These are phyloP conservation scores for Aphelenchoides avenae DNA, from an alignment of 1,140 invertebrate species.

Conservation along the genomic window DNA sequence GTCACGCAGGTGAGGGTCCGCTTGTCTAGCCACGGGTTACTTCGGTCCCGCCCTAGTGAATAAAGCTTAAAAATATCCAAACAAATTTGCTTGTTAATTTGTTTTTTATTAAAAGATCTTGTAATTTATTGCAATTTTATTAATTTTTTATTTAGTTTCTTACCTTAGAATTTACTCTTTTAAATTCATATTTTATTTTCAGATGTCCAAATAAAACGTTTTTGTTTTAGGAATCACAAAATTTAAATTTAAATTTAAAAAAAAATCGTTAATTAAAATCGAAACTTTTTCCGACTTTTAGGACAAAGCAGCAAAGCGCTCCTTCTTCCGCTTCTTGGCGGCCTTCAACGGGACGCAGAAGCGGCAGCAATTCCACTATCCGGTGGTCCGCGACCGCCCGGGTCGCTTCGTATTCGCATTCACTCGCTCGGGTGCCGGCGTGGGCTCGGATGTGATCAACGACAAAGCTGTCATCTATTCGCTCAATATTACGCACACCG, in stretches of 20 bases:
- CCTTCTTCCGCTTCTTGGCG: too few species aligned
- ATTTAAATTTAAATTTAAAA: slow-evolving; percentile 12
- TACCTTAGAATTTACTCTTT: too few species aligned
- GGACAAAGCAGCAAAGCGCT: too few species aligned
- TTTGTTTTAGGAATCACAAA: too few species aligned
- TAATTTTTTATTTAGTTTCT: slow-evolving; percentile 6
- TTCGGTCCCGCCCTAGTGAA: too few species aligned
- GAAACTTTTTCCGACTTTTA: slow-evolving; percentile 36
- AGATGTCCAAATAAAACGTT: too few species aligned
- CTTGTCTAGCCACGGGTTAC: too few species aligned
- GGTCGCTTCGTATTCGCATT: slow-evolving; percentile 67
- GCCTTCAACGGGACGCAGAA: slow-evolving; percentile 61
- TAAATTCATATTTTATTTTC: slow-evolving; percentile 6
- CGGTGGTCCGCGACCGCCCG: slow-evolving; percentile 62
- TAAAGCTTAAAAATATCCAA: too few species aligned
- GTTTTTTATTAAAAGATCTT: too few species aligned
- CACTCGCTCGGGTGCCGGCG: slow-evolving; percentile 59
- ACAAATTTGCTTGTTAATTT: too few species aligned
- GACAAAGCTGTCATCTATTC: slow-evolving; percentile 63
- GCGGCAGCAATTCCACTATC: slow-evolving; percentile 59
- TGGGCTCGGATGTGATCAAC: slow-evolving; percentile 33
- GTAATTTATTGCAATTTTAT: background rate
- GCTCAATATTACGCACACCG: slow-evolving; percentile 67
- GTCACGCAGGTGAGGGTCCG: slow-evolving; percentile 59
- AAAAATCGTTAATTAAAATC: slow-evolving; percentile 1